A percentile compares a stretch with the other conserved stretches of the same genome.
Conservation (phyloP, 2,888 invertebrate species). For the Melanargia galathea region DNA sequence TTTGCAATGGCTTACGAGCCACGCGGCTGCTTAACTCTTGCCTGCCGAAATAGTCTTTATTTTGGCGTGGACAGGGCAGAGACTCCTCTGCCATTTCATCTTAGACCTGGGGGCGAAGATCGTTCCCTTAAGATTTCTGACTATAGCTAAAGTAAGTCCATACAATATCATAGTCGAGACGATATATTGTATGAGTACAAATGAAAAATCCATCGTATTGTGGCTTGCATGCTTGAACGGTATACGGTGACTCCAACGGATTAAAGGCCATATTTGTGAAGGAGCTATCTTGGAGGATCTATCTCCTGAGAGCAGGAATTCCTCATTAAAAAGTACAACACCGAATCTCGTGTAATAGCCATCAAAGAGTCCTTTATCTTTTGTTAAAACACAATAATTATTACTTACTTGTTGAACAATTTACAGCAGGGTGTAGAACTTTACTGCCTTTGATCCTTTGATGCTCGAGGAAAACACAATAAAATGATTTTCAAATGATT, state of each 20-base stretch:
- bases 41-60: constrained; percentile 47
- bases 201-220: constrained; percentile 59
- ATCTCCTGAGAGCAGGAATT: constrained; percentile 36
- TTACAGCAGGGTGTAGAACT: constrained; percentile 35
- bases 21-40: constrained; percentile 59
- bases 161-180: constrained; percentile 59
- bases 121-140: constrained; percentile 49
- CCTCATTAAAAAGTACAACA: constrained; percentile 53
- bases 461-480: too few relatives aligned
- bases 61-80: constrained; percentile 38
- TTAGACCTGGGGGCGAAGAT: constrained; percentile 53
- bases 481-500: constrained; percentile 47
- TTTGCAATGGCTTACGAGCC: constrained; percentile 56
- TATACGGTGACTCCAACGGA: constrained; percentile 51
- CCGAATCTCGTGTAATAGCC: constrained; percentile 48
- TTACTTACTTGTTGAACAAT: constrained; percentile 49
- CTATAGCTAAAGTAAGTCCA: constrained; percentile 58
- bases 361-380: constrained; percentile 45
- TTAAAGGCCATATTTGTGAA: constrained; percentile 56
- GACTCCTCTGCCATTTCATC: constrained; percentile 47
- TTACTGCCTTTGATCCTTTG: constrained; percentile 22
- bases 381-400: constrained; percentile 55
- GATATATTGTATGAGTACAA: constrained; percentile 59
- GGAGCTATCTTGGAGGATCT: constrained; percentile 44
- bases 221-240: constrained; percentile 55